A percentile compares a stretch with the other conserved stretches of the same genome.
Conservation (phyloP, 2,888 invertebrate genomes). For the Andrena dorsata region DNA sequence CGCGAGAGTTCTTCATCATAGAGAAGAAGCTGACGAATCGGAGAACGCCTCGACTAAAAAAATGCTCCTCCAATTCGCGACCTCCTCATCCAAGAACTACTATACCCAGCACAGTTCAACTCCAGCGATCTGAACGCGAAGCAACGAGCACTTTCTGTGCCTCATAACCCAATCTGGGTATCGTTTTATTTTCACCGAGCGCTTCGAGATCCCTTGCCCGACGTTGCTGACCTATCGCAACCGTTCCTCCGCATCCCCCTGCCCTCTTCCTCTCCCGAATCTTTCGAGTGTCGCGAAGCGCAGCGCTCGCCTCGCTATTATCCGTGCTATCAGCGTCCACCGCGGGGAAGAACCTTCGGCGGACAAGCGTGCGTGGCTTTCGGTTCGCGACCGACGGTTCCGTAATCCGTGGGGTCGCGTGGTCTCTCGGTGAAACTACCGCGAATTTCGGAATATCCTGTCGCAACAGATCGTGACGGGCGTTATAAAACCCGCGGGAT, state of each 20-base stretch:
- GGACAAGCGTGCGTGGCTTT: conserved; percentile 6
- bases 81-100: too few species aligned
- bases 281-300: conserved; percentile 40
- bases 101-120: not conserved
- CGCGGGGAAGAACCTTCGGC: conserved; percentile 12
- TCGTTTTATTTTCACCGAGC: conserved; percentile 10
- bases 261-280: conserved; percentile 48
- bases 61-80: too few species aligned
- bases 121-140: not conserved
- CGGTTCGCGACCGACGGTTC: not conserved
- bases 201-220: not conserved
- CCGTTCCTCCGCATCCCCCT: conserved; percentile 40
- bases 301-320: not conserved
- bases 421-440: conserved; percentile 28
- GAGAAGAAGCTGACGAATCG: too few species aligned
- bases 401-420: conserved; percentile 8
- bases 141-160: not conserved
- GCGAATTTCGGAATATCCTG: conserved; percentile 54
- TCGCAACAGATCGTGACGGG: conserved; percentile 30
- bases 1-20: too few species aligned
- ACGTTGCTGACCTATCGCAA: conserved; percentile 41
- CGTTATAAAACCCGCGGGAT: conserved; percentile 14
- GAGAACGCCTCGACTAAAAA: too few species aligned
- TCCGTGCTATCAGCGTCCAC: not conserved
- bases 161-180: conserved; percentile 14